Evolutionary conservation across 2,888 invertebrate genomes (phyloP), one percentile per base, ranked within the genome.

Genomic region (Masnerella sp.): DNA sequence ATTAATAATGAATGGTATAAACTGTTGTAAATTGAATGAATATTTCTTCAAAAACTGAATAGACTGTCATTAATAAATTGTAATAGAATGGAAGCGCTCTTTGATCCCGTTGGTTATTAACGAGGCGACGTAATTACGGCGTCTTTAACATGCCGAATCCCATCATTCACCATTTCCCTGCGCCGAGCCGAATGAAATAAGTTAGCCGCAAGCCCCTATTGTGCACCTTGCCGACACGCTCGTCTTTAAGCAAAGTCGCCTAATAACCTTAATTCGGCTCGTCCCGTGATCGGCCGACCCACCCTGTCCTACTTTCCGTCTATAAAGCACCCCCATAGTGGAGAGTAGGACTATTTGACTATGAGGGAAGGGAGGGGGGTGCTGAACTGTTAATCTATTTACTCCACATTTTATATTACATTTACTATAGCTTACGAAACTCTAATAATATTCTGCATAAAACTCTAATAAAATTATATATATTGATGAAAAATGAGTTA

Each of bases 161-260:
- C 42, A 43, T 51, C 51, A 32, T 42, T 42, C 42, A 42, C 32
- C 51, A 15, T 17, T 51, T 51, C 14, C 51, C 15, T 42, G 2
- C 49, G n/a, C 38, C 38, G 11, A 17, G 30, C 22, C 17, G 45
- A 64, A 64, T 64, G 32, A 52, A 52, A 64, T 52, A 64, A 45
- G 20, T 54, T 36, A 8, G 45, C 36, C 45, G 18, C 32, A 38
- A 28, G 47, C 45, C 43, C 43, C 54, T 65, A 65, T 65, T 64
- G 54, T 54, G 20, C 11, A 25, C 20, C 36, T 34, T 28, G 7
- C 45, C 38, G 32, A 32, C 58, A 43, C 43, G 56, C 42, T 68
- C 67, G 43, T 30, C 58, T 68, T 68, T 68, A 68, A 68, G 56
- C 67, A 38, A 45, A 65, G 9, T 54, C 47, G 28, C 49, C 49